phyloP scores from a whole-genome alignment of 2,797 vertebrate species.

The Eptatretus atami region DNA sequence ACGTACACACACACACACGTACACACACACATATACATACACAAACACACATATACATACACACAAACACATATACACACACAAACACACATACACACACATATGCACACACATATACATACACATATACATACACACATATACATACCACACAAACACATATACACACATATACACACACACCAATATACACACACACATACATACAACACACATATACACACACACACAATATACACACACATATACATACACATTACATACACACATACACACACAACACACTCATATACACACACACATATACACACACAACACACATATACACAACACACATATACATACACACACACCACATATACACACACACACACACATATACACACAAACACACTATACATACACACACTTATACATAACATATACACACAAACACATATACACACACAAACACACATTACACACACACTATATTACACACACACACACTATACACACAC shows the following conservation, averaged over 20 bases:
- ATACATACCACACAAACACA: not conserved
- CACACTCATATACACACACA: not conserved
- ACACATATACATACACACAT: not conserved
- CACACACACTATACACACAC: constrained; percentile 8
- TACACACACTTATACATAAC: constrained; percentile 1
- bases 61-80: not conserved
- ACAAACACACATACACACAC: not conserved
- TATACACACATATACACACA: not conserved
- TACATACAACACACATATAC: not conserved
- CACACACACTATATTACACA: constrained; percentile 10
- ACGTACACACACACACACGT: not conserved
- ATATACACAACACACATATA: constrained; percentile 6
- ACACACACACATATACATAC: not conserved
- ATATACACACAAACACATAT: too few relatives aligned
- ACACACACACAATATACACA: not conserved
- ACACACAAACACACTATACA: not conserved
- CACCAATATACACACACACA: not conserved
- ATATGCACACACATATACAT: not conserved
- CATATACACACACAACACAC: constrained; percentile 1
- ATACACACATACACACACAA: not conserved
- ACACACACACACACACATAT: constrained; percentile 5
- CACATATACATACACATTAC: not conserved
- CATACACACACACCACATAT: not conserved
- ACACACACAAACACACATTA: not conserved
- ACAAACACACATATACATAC: not conserved